These are phyloP conservation scores for Nomada fabriciana DNA, from an alignment of 2,888 invertebrate genomes.

Conservation along the genomic window DNA sequence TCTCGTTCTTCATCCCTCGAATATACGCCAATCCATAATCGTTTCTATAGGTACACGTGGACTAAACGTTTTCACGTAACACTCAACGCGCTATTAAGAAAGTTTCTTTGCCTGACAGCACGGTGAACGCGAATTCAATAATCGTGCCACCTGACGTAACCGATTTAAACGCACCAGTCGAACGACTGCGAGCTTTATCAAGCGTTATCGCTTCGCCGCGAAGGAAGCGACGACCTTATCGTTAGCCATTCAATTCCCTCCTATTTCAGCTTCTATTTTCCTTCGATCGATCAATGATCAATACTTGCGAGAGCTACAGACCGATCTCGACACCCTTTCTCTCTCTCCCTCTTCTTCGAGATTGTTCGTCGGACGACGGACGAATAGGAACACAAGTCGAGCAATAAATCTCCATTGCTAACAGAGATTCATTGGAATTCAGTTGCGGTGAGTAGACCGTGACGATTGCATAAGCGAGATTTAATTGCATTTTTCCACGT, in stretches of 20 bases:
- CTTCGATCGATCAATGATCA: conserved; percentile 8
- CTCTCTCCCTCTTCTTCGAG: background rate
- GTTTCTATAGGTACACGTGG: too few species aligned
- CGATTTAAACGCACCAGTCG: background rate
- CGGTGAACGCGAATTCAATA: background rate
- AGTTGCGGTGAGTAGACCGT: background rate
- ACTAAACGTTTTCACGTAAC: background rate
- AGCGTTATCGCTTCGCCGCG: too few species aligned
- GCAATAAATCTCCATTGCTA: conserved; percentile 41
- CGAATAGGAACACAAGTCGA: conserved; percentile 11
- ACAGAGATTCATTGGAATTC: conserved; percentile 30
- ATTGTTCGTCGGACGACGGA: background rate
- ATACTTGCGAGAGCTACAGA: too few species aligned
- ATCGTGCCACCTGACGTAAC: background rate
- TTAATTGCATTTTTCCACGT: conserved; percentile 16
- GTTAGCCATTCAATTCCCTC: background rate
- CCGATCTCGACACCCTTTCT: too few species aligned
- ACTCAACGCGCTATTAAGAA: too few species aligned
- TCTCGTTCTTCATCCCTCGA: too few species aligned
- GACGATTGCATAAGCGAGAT: conserved; percentile 20
- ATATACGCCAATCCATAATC: too few species aligned
- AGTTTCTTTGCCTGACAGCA: too few species aligned
- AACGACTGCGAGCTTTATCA: background rate
- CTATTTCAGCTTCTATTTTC: background rate
- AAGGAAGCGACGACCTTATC: background rate